Base-by-base conservation (phyloP, 92 coral and sea anemone species). In the Ricordea florida region DNA sequence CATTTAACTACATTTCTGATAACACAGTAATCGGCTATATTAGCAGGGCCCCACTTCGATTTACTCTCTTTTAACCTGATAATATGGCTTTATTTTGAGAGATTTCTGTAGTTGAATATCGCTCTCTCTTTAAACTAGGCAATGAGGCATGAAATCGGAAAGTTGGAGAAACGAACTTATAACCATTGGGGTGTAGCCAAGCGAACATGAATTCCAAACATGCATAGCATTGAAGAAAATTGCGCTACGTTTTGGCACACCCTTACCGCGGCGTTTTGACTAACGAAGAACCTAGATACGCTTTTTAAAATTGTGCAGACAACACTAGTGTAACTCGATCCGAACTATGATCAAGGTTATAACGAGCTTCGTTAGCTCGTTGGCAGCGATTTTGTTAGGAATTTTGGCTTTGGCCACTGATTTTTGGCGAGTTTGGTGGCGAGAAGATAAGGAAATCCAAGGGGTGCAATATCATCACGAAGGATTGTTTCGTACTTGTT, bases 341-440 rank as follows among this genome's bases (percentile, higher is more conserved):
- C 1, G 20, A 41, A 79, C 48, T 32, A 94, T 91, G 98, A 94
- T 94, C 48, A 91, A 91, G 57, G 89, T 91, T 24, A 73, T 91
- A 4, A 83, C 93, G 43, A 88, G 92, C 25, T 91, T 88, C 46
- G 82, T 92, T 29, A 77, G 90, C 51, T 81, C 87, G 59, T 59
- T 91, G 35, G 81, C 82, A 76, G 89, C 97, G n/a, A 68, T 94
- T 64, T 55, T 88, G 70, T 70, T 94, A 89, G 85, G 89, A 22
- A 71, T 87, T 78, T 70, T 94, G 79, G 90, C 97, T n/a, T 53
- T 94, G 8, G 94, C 90, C 35, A 94, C 94, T 7, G 89, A 92
- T 47, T 87, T 85, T 42, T 94, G 94, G 98, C 87, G 76, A 63
- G 87, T 90, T 43, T 82, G 80, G 89, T 90, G 89, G 92, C 57